These are phyloP conservation scores for Drosophila subpulchrella DNA, from an alignment of 1,140 invertebrate species.

Conservation along the genomic window DNA sequence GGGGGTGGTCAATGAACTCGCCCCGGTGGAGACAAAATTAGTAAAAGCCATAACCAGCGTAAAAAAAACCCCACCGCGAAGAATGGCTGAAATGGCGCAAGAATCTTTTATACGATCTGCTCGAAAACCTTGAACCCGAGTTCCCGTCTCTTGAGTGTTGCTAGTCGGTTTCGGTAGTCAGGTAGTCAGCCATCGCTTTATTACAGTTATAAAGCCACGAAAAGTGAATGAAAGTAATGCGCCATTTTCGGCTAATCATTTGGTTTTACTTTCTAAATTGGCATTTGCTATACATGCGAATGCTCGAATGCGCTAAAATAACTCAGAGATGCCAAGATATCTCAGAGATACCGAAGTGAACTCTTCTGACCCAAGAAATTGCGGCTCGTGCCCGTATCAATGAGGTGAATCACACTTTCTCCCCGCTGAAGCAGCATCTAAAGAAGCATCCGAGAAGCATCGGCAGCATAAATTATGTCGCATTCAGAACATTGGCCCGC, in stretches of 20 bases:
- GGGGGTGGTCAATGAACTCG: conserved; percentile 50
- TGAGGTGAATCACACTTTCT: conserved; percentile 80
- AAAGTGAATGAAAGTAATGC: conserved; percentile 76
- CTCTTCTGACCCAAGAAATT: conserved; percentile 63
- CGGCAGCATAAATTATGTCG: conserved; percentile 72
- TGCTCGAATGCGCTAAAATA: conserved; percentile 52
- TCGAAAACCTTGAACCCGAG: conserved; percentile 63
- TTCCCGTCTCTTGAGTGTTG: conserved; percentile 33
- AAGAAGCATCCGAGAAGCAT: conserved; percentile 2
- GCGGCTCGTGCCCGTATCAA: conserved; percentile 44
- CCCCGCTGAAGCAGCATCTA: conserved; percentile 29
- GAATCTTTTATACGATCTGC: conserved; percentile 37
- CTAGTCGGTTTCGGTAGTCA: conserved; percentile 23
- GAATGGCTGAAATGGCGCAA: conserved; percentile 53
- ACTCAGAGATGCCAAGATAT: background rate
- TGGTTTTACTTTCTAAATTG: conserved; percentile 82
- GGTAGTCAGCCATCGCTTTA: conserved; percentile 60
- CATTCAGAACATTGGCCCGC: conserved; percentile 56
- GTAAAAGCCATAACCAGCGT: conserved; percentile 18
- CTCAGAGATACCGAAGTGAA: conserved; percentile 45
- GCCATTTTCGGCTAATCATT: conserved; percentile 72
- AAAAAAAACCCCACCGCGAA: conserved; percentile 16
- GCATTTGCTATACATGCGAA: conserved; percentile 73
- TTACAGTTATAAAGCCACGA: conserved; percentile 72
- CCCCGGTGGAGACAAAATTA: conserved; percentile 36